These are phyloP conservation scores for Hemicordylus capensis DNA, from an alignment of 2,113 vertebrate species.

Conservation along the genomic window DNA sequence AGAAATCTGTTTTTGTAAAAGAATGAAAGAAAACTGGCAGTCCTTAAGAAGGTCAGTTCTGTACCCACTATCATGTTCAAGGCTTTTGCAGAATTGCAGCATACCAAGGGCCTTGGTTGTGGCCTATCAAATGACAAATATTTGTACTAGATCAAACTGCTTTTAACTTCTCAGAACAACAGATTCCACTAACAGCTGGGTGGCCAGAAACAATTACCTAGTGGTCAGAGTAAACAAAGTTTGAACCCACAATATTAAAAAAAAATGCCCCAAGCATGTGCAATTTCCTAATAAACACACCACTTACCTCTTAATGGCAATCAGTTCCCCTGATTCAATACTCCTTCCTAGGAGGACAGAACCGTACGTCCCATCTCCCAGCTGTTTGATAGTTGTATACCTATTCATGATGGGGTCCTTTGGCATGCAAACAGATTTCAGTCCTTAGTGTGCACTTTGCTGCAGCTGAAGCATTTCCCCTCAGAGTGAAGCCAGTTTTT, in stretches of 20 bases:
- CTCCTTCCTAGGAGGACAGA: conserved; percentile 93
- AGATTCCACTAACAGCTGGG: not conserved
- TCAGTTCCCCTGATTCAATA: conserved; percentile 93
- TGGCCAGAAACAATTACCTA: not conserved
- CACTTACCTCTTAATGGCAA: conserved; percentile 95
- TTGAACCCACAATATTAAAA: not conserved
- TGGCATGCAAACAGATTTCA: conserved; percentile 69
- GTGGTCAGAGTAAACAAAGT: not conserved
- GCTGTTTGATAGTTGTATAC: conserved; percentile 92
- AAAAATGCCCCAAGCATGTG: not conserved
- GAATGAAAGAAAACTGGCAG: not conserved
- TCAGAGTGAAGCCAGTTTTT: conserved; percentile 87
- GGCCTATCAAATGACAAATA: not conserved
- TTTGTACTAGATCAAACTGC: not conserved
- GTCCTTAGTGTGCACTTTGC: conserved; percentile 48
- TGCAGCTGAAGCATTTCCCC: conserved; percentile 56
- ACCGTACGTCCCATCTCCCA: conserved; percentile 95
- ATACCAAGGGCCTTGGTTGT: not conserved
- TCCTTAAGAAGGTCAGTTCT: not conserved
- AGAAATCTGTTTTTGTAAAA: not conserved
- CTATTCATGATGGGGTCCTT: conserved; percentile 87
- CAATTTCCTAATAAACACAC: not conserved
- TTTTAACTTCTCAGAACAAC: not conserved
- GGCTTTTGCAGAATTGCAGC: not conserved
- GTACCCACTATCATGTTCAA: not conserved